A percentile compares a stretch with the other conserved stretches of the same genome.
Conservation (phyloP, 2,888 invertebrate species). For the Pollenia labialis region DNA sequence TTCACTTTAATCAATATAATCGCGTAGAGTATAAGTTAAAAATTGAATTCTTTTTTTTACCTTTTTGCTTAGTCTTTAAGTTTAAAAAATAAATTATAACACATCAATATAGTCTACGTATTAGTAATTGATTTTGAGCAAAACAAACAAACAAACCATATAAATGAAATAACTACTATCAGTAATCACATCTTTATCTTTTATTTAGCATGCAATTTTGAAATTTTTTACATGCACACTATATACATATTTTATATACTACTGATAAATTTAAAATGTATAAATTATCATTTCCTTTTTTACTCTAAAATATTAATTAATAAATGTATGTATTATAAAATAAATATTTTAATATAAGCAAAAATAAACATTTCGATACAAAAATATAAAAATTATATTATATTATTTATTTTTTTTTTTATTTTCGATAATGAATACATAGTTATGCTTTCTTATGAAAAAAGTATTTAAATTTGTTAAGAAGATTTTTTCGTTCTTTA, state of each 20-base stretch:
- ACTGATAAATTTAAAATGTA: constrained; percentile 36
- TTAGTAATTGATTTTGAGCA: constrained; percentile 35
- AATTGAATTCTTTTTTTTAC: background rate
- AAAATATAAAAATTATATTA: constrained; percentile 10
- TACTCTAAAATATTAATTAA: constrained; percentile 23
- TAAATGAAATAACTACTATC: constrained; percentile 22
- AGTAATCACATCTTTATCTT: background rate
- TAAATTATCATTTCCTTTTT: constrained; percentile 43
- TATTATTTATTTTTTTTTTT: constrained; percentile 8
- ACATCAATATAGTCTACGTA: background rate
- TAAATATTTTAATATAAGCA: constrained; percentile 26
- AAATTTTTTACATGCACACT: constrained; percentile 38
- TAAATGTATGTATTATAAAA: constrained; percentile 65
- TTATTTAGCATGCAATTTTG: constrained; percentile 21
- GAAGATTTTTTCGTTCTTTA: background rate
- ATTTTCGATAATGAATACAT: background rate
- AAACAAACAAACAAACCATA: constrained; percentile 59
- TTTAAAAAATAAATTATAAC: constrained; percentile 3
- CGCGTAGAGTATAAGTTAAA: constrained; percentile 27
- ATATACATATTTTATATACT: constrained; percentile 25
- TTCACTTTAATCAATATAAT: constrained; percentile 12
- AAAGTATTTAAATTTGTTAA: too few species aligned
- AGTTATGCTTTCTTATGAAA: too few species aligned
- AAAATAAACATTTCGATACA: constrained; percentile 49
- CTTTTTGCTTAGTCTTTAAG: constrained; percentile 7